Evolutionary conservation across 53 echinoderm and acorn worm genomes (phyloP), one percentile per base, ranked within the genome.

Genomic region (Henricia sp.): DNA sequence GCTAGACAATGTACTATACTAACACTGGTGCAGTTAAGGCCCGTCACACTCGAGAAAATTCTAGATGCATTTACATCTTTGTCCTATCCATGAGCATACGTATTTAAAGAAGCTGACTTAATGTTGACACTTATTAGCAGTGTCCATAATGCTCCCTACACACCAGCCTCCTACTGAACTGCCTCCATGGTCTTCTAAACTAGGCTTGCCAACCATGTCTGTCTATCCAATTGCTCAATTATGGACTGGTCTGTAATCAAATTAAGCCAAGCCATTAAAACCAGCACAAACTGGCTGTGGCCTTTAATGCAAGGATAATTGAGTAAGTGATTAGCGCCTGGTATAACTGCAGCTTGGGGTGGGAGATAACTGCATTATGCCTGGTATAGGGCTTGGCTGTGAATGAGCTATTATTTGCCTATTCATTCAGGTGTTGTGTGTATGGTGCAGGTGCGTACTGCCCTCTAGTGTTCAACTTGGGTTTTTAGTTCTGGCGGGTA

Each of bases 251-350:
- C n/a, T 80, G 80, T 80, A 80, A 80, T 80, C 65, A 80, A 62
- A 80, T 80, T 80, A 80, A 80, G 80, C 60, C 60, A 30, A 25
- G 80, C 63, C 80, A 80, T 80, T 80, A 80, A 80, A 80, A 80
- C 50, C 80, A 80, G 64, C 64, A 80, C 46, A 80, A 63, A 80
- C 63, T 80, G 64, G 80, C 80, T 64, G 80, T 52, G n/a, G 80
- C 80, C 64, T 48, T 63, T 80, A 80, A 80, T 80, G 80, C 80
- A 80, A 34, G 33, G 48, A 6, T 63, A 80, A 80, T 80, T 80
- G 64, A 36, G 63, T 63, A 32, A 63, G 44, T 80, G 80, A 64
- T 63, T 64, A 48, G 48, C 9, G 50, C 60, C 43, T 41, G 56
- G 13, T 80, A 80, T 64, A 64, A 63, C 64, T 46, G 80, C 30